Percentiles rank a stretch among this genome's conserved stretches.
Conservation (phyloP, 1,140 invertebrate genomes). For the Ectropis grisescens region DNA sequence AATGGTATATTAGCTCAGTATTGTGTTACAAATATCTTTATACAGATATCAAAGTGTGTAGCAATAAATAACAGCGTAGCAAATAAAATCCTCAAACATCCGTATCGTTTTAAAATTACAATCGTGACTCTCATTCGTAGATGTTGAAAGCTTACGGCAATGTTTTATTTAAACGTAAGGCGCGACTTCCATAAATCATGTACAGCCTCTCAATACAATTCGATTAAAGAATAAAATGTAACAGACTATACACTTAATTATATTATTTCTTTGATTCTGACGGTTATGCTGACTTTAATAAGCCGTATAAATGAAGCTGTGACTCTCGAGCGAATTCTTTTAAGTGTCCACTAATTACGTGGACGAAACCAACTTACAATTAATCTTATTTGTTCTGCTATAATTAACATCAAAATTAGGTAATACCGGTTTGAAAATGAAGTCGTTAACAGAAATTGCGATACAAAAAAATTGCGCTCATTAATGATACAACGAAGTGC, state of each 20-base stretch:
- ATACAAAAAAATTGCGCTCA: conserved; percentile 31
- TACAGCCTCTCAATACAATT: conserved; percentile 45
- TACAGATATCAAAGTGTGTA: too few relatives aligned
- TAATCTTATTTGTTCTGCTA: conserved; percentile 42
- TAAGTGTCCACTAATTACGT: conserved; percentile 28
- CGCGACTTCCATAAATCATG: conserved; percentile 58
- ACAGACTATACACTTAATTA: conserved; percentile 49
- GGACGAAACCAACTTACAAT: conserved; percentile 29
- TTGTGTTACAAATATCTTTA: too few relatives aligned
- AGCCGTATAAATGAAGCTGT: too few relatives aligned
- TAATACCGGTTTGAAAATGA: conserved; percentile 33
- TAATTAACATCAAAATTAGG: conserved; percentile 56
- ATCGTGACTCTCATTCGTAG: conserved; percentile 59
- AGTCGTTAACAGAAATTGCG: conserved; percentile 26
- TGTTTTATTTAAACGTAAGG: conserved; percentile 54
- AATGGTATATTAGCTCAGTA: too few relatives aligned
- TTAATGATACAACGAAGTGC: conserved; percentile 59
- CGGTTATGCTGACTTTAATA: too few relatives aligned
- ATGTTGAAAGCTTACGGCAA: conserved; percentile 62
- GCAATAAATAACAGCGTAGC: too few relatives aligned
- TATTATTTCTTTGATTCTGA: conserved; percentile 11
- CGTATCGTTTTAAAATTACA: conserved; percentile 64
- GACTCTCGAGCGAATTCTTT: too few relatives aligned
- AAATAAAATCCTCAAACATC: conserved; percentile 51
- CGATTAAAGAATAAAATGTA: conserved; percentile 49